phyloP scores from a whole-genome alignment of 2,888 invertebrate species.

The Griposia aprilina region DNA sequence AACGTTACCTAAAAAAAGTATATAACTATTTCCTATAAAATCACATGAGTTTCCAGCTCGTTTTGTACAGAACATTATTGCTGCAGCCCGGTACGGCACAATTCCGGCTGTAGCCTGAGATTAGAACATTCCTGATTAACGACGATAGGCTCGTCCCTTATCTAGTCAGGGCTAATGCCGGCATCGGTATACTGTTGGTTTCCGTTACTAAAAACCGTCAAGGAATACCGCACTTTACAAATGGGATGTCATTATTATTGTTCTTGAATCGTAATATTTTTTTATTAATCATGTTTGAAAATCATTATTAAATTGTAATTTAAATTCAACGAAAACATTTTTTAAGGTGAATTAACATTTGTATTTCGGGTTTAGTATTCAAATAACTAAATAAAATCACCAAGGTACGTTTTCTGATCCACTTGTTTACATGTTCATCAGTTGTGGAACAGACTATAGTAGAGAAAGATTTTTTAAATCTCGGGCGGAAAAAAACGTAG shows the following conservation, averaged over 20 bases:
- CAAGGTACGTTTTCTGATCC: too few species aligned
- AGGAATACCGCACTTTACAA: background rate
- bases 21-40: background rate
- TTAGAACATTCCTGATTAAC: slow-evolving; percentile 54
- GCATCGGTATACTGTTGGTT: background rate
- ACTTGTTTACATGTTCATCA: too few species aligned
- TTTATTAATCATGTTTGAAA: too few species aligned
- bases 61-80: slow-evolving; percentile 1
- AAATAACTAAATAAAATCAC: too few species aligned
- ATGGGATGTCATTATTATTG: background rate
- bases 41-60: background rate
- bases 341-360: too few species aligned
- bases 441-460: too few species aligned
- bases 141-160: slow-evolving; percentile 50
- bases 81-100: slow-evolving; percentile 13
- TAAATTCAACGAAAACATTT: too few species aligned
- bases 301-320: too few species aligned
- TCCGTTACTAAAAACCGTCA: background rate
- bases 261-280: background rate
- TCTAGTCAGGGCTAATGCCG: slow-evolving; percentile 34
- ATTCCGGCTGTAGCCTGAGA: slow-evolving; percentile 37
- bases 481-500: too few species aligned
- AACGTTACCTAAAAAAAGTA: background rate
- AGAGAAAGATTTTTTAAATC: too few species aligned
- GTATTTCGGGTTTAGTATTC: too few species aligned